Percentiles rank a stretch among this genome's conserved stretches.
These are phyloP conservation scores for Sander vitreus DNA, from an alignment of 2,113 vertebrate species.

Conservation along the genomic window DNA sequence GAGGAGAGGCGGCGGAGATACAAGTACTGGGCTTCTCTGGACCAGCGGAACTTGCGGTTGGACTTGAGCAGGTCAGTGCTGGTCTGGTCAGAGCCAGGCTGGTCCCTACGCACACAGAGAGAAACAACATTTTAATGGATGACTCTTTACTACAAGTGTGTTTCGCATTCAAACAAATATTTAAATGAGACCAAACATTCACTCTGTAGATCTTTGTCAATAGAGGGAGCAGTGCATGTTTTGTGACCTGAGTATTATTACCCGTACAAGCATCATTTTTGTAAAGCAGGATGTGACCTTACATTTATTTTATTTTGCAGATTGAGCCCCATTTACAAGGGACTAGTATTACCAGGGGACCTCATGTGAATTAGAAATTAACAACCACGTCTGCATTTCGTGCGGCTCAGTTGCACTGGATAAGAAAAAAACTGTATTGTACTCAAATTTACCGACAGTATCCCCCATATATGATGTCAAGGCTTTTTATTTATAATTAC, in stretches of 20 bases:
- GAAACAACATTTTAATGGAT: neutral
- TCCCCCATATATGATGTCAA: too few relatives aligned
- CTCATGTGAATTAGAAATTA: too few relatives aligned
- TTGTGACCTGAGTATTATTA: neutral
- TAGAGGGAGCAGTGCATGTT: neutral
- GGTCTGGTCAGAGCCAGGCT: conserved; percentile 73
- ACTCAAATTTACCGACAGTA: too few relatives aligned
- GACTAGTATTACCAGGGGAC: too few relatives aligned
- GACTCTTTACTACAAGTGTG: neutral
- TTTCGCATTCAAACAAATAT: neutral
- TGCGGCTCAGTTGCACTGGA: too few relatives aligned
- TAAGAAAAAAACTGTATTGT: too few relatives aligned
- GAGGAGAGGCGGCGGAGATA: conserved; percentile 79
- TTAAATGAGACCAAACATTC: neutral
- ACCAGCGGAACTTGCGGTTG: conserved; percentile 75
- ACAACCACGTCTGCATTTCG: too few relatives aligned
- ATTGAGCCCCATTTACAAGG: too few relatives aligned
- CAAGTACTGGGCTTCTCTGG: conserved; percentile 80
- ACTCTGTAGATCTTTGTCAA: neutral
- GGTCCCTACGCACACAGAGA: conserved; percentile 72
- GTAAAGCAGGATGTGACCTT: neutral
- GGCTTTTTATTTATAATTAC: too few relatives aligned
- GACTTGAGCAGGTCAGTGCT: conserved; percentile 76
- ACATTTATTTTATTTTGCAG: neutral
- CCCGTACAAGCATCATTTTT: neutral